Conservation (phyloP, 2,888 invertebrate genomes). For the Acronicta psi region DNA sequence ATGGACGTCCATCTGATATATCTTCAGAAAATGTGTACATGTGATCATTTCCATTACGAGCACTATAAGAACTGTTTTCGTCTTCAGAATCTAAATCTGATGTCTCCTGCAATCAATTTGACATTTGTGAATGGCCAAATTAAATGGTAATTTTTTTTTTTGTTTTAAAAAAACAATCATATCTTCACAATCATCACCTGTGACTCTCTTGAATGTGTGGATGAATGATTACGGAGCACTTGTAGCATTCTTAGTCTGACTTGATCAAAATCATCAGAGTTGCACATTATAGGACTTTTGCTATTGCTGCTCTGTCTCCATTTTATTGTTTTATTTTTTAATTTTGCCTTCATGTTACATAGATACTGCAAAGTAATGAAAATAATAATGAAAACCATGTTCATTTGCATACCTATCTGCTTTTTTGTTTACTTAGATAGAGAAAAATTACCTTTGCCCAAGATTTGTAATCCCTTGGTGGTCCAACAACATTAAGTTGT, state of each 20-base stretch:
- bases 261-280: constrained; percentile 50
- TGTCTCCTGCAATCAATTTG: constrained; percentile 17
- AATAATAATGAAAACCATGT: too few species aligned
- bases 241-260: constrained; percentile 50
- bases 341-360: constrained; percentile 48
- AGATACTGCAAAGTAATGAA: constrained; percentile 42
- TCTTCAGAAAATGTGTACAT: background rate
- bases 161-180: too few species aligned
- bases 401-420: too few species aligned
- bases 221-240: constrained; percentile 25
- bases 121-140: too few species aligned
- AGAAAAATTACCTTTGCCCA: constrained; percentile 11
- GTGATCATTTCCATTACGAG: constrained; percentile 4
- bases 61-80: background rate
- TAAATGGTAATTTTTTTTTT: too few species aligned
- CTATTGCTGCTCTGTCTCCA: constrained; percentile 50
- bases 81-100: constrained; percentile 17
- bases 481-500: constrained; percentile 7
- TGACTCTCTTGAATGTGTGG: constrained; percentile 4
- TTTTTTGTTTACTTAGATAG: background rate
- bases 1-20: constrained; percentile 1
- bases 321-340: constrained; percentile 48
- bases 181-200: constrained; percentile 12
- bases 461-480: constrained; percentile 10
- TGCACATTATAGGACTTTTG: constrained; percentile 44